A percentile compares a stretch with the other conserved stretches of the same genome.
Evolutionary conservation across 2,888 invertebrate genomes (phyloP).

Genomic region (Macrosoma leucophasiata): DNA sequence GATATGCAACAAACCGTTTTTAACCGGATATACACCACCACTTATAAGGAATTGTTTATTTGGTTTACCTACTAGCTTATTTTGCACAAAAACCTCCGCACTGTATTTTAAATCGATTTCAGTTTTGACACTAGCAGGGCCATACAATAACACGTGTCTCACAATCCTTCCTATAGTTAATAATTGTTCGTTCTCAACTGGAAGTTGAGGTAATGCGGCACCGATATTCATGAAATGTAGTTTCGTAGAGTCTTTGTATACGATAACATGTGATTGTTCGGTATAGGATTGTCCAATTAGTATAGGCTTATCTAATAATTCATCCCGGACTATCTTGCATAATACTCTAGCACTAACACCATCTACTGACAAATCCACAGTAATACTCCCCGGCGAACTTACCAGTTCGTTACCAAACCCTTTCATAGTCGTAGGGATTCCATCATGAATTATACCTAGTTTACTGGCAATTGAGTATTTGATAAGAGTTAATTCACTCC

Average conservation of each 20-base stretch:
- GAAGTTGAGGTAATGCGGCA: constrained; percentile 9
- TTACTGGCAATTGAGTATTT: too few relatives aligned
- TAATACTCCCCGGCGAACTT: constrained; percentile 11
- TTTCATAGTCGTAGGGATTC: constrained; percentile 16
- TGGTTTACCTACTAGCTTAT: constrained; percentile 18
- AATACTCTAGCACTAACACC: constrained; percentile 15
- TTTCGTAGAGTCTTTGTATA: constrained; percentile 17
- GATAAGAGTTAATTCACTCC: constrained; percentile 9
- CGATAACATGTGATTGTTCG: constrained; percentile 21
- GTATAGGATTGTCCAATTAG: constrained; percentile 23
- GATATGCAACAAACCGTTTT: too few relatives aligned
- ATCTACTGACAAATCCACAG: constrained; percentile 13
- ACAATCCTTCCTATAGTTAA: too few relatives aligned
- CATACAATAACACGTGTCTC: too few relatives aligned
- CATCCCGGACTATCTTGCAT: constrained; percentile 20
- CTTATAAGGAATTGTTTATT: constrained; percentile 13
- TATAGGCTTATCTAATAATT: constrained; percentile 18
- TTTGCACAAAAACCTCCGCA: constrained; percentile 10
- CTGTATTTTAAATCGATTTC: not conserved
- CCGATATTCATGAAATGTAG: constrained; percentile 11
- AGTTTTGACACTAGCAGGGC: constrained; percentile 11
- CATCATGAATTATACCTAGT: too few relatives aligned
- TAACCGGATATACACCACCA: constrained; percentile 18
- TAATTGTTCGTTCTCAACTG: not conserved
- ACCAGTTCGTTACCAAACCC: constrained; percentile 24